These are phyloP conservation scores for Gortyna flavago DNA, from an alignment of 2,888 invertebrate genomes.

Conservation along the genomic window DNA sequence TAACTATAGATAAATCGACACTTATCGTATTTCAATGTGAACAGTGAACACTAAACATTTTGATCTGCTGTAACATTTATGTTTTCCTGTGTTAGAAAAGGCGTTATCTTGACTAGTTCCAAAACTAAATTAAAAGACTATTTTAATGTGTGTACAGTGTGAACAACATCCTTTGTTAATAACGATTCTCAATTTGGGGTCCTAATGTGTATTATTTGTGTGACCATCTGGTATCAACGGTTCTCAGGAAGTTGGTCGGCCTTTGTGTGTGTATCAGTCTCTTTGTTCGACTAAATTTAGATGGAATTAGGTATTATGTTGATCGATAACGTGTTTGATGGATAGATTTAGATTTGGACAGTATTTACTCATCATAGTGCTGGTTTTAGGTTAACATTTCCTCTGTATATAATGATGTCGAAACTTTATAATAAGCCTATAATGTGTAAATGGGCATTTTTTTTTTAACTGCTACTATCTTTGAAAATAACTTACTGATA, in stretches of 20 bases:
- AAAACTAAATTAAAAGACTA: constrained; percentile 46
- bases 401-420: neutral
- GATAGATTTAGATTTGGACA: neutral
- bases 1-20: neutral
- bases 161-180: constrained; percentile 42
- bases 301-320: constrained; percentile 19
- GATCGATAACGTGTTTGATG: constrained; percentile 3
- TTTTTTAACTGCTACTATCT: too few relatives aligned
- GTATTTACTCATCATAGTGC: neutral
- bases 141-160: constrained; percentile 12
- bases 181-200: constrained; percentile 41
- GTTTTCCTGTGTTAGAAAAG: constrained; percentile 11
- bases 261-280: constrained; percentile 31
- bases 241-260: constrained; percentile 37
- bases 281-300: constrained; percentile 43
- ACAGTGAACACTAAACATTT: neutral
- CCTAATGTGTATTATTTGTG: constrained; percentile 42
- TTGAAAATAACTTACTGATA: too few relatives aligned
- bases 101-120: constrained; percentile 22
- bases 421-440: neutral
- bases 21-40: neutral
- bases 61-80: neutral
- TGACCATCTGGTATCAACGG: constrained; percentile 40
- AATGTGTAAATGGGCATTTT: too few relatives aligned
- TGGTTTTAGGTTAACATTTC: neutral